phyloP scores from a whole-genome alignment of 2,113 vertebrate species.

The Peucedramus taeniatus region DNA sequence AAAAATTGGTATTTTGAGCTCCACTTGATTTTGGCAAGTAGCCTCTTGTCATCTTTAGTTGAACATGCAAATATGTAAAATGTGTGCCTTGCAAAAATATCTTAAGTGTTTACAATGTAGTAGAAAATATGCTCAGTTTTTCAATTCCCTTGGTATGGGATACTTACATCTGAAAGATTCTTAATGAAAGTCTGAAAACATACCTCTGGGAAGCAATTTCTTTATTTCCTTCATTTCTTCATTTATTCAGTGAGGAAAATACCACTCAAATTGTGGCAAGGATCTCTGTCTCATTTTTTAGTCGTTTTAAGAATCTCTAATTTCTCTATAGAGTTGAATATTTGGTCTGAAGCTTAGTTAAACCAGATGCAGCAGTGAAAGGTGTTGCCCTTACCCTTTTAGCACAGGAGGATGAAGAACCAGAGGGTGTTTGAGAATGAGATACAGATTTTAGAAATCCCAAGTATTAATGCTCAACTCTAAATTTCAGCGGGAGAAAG shows the following conservation, averaged over 20 bases:
- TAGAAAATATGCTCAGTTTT: neutral
- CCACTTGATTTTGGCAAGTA: neutral
- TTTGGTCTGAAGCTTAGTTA: neutral
- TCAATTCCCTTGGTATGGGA: neutral
- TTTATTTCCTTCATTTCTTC: neutral
- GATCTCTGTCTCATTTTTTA: neutral
- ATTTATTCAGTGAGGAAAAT: neutral
- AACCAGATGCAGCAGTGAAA: neutral
- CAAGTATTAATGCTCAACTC: neutral
- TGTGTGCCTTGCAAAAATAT: neutral
- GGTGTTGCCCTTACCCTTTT: neutral
- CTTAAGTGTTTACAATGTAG: neutral
- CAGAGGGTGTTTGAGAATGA: neutral
- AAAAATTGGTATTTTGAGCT: neutral
- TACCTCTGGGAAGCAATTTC: neutral
- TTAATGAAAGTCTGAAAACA: neutral
- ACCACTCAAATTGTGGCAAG: neutral
- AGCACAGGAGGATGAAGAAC: neutral
- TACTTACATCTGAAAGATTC: neutral
- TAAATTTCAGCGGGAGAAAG: neutral
- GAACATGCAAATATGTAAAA: neutral
- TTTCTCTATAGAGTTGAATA: neutral
- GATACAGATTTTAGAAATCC: neutral
- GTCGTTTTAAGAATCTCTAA: neutral
- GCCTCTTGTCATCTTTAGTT: neutral